A percentile compares a stretch with the other conserved stretches of the same genome.
Conservation (phyloP, 2,113 vertebrate genomes). For the Chitala chitala region DNA sequence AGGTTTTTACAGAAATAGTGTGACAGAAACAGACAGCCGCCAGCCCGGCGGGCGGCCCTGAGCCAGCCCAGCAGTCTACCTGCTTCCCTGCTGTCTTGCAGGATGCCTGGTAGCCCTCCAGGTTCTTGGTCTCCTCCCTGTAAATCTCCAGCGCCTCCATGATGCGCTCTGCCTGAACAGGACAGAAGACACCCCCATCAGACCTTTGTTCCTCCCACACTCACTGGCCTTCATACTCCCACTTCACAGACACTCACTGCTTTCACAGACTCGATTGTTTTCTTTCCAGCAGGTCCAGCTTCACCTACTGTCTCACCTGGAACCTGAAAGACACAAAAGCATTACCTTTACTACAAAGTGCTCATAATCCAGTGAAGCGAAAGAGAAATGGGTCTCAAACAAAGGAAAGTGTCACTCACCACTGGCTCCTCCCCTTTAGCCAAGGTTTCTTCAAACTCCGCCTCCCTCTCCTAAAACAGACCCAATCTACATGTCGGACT, state of each 20-base stretch:
- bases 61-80: slow-evolving; percentile 51
- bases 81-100: slow-evolving; percentile 80
- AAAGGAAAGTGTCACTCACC: slow-evolving; percentile 59
- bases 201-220: no score
- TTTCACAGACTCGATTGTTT: slow-evolving; percentile 91
- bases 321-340: slow-evolving; percentile 59
- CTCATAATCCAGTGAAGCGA: neutral
- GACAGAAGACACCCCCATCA: no score
- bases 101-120: slow-evolving; percentile 73
- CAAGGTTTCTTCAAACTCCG: slow-evolving; percentile 88
- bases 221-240: neutral
- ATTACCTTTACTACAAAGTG: neutral
- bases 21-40: no score
- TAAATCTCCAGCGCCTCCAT: slow-evolving; percentile 93
- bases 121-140: slow-evolving; percentile 75
- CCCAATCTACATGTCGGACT: no score
- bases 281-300: slow-evolving; percentile 79
- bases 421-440: slow-evolving; percentile 80
- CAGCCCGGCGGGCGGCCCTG: no score
- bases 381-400: neutral
- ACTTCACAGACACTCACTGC: slow-evolving; percentile 70
- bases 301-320: slow-evolving; percentile 84
- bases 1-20: no score
- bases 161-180: slow-evolving; percentile 84
- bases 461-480: slow-evolving; percentile 82